Base-by-base conservation (phyloP, 2,113 vertebrate species). In the Sturnus vulgaris region DNA sequence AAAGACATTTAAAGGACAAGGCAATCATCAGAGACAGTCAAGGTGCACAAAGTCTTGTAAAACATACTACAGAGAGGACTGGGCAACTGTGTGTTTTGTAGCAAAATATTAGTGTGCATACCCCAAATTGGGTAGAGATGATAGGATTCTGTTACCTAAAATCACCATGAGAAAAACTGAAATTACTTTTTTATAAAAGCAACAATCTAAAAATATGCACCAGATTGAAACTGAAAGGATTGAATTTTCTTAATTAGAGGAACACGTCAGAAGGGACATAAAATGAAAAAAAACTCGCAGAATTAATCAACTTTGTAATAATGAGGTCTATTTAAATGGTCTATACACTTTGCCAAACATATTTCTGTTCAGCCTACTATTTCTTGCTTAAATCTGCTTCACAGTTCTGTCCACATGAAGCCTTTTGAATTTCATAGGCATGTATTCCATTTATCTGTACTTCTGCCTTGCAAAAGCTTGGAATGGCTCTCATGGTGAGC, bases 81-180 rank as follows among this genome's bases (percentile, higher is more conserved):
- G 8, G 35, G 27, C 21, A 83, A 46, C 6, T 6, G 3, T 5
- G 2, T 33, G 7, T 17, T 91, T 71, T 44, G 5, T 33, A 85
- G 44, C 12, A 91, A 89, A 93, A 64, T 2, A 8, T 30, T 44
- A 44, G 10, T 11, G 15, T 15, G 14, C 17, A 56, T 52, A 63
- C 2, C 6, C 44, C 16, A 78, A 39, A 84, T 0, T 60, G 20
- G 17, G 17, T 50, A 25, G 59, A 46, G 12, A 55, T 55, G 0
- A 23, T 25, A 83, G 21, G 12, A 61, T 25, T 2, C 6, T 30
- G 1, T 37, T 89, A 78, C 14, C 24, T 79, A 68, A 92, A 79
- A 75, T 68, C 0, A 1, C 3, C 2, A 2, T 16, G 23, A 22
- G 21, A 82, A 81, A 80, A 82, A 44, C 1, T 19, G 15, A 60